phyloP scores from a whole-genome alignment of 2,113 vertebrate genomes.

The Antechinus stuartii region DNA sequence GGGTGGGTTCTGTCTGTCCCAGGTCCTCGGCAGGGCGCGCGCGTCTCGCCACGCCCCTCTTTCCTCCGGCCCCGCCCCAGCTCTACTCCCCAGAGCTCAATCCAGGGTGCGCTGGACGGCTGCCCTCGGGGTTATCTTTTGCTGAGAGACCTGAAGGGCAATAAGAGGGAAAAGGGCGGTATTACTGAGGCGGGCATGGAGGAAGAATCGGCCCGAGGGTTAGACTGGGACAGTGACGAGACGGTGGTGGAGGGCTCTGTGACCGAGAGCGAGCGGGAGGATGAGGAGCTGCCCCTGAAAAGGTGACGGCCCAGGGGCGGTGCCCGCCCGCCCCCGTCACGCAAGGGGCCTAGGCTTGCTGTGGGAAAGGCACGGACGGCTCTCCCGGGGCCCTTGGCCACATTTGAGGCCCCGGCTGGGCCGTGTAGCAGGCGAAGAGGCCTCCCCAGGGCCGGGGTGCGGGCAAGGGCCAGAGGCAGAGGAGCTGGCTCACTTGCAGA shows the following conservation, averaged over 20 bases:
- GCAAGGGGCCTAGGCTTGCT: not conserved
- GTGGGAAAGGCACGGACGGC: not conserved
- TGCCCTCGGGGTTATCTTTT: not conserved
- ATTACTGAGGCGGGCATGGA: not conserved
- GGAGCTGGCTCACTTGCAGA: too few species aligned
- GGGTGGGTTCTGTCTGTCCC: not conserved
- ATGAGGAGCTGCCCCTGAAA: constrained; percentile 66
- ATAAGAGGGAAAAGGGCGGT: not conserved
- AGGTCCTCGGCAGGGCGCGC: too few species aligned
- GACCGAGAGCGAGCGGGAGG: constrained; percentile 78
- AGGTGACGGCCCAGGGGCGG: constrained; percentile 60
- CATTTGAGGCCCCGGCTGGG: not conserved
- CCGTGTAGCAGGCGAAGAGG: too few species aligned
- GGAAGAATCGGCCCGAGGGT: accelerated
- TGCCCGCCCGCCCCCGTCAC: too few species aligned
- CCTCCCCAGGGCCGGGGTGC: too few species aligned
- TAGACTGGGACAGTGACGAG: constrained; percentile 76
- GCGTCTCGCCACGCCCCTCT: not conserved
- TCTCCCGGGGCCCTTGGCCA: not conserved
- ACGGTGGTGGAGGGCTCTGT: constrained; percentile 79
- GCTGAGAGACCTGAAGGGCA: too few species aligned
- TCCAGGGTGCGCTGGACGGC: accelerated
- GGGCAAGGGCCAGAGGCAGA: too few species aligned
- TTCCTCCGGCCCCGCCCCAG: not conserved
- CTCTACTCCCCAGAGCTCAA: not conserved